Percentiles rank a stretch among this genome's conserved stretches.
phyloP scores from a whole-genome alignment of 2,888 invertebrate genomes.

The Sussaba pulchella region DNA sequence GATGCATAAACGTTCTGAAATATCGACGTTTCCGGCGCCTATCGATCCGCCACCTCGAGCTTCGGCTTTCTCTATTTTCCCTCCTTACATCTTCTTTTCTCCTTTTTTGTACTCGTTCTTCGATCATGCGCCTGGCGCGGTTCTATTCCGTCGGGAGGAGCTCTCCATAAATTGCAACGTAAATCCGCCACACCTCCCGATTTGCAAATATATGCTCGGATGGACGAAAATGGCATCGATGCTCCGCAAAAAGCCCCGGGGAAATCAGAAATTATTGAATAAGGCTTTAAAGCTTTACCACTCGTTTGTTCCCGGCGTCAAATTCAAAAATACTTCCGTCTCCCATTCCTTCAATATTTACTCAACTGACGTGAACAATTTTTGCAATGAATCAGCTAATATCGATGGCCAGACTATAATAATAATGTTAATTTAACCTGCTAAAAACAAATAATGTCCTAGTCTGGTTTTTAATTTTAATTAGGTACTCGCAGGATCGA shows the following conservation, averaged over 20 bases:
- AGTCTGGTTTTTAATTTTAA: too few species aligned
- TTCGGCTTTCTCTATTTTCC: constrained; percentile 1
- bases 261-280: constrained; percentile 61
- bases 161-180: constrained; percentile 64
- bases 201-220: constrained; percentile 58
- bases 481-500: too few species aligned
- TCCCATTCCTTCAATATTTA: too few species aligned
- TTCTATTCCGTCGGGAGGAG: constrained; percentile 50
- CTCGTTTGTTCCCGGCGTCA: not conserved
- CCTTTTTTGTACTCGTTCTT: constrained; percentile 22
- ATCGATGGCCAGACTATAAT: too few species aligned
- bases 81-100: not conserved
- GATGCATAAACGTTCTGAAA: constrained; percentile 3
- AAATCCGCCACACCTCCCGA: constrained; percentile 62
- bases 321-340: constrained; percentile 2
- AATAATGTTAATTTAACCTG: too few species aligned
- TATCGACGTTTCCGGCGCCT: constrained; percentile 22
- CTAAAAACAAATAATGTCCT: too few species aligned
- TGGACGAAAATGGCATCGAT: constrained; percentile 42
- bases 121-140: constrained; percentile 50
- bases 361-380: too few species aligned
- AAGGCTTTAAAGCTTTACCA: constrained; percentile 5
- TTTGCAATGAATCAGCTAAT: too few species aligned
- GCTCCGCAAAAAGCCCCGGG: constrained; percentile 49
- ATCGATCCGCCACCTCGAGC: constrained; percentile 47